These are phyloP conservation scores for Notospermus geniculatus DNA, from an alignment of 1,140 invertebrate genomes.

Conservation along the genomic window DNA sequence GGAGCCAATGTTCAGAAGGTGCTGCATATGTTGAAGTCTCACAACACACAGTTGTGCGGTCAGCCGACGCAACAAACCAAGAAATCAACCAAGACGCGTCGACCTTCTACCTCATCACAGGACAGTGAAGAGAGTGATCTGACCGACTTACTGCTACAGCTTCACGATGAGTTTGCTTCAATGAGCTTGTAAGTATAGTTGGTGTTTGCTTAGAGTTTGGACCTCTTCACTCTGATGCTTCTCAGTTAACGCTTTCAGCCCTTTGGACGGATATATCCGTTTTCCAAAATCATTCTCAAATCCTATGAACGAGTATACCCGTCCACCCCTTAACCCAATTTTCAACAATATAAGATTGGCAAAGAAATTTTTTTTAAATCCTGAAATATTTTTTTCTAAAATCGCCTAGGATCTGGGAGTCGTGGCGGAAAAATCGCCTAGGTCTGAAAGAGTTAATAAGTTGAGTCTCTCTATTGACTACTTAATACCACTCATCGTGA, in stretches of 20 bases:
- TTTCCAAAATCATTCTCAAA: too few species aligned
- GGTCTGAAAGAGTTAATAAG: neutral
- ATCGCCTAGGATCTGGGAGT: too few species aligned
- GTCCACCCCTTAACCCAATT: too few species aligned
- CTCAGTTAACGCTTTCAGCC: too few species aligned
- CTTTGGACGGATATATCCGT: too few species aligned
- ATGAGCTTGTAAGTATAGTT: constrained; percentile 45
- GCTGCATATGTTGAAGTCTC: constrained; percentile 50
- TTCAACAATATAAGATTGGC: neutral
- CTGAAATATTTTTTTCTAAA: too few species aligned
- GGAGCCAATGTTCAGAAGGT: constrained; percentile 55
- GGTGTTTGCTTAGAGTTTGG: neutral
- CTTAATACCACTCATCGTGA: neutral
- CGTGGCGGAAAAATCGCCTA: too few species aligned
- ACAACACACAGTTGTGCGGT: constrained; percentile 49
- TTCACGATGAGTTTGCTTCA: constrained; percentile 52
- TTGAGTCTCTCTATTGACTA: neutral
- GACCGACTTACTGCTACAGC: constrained; percentile 42
- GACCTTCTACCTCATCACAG: constrained; percentile 22
- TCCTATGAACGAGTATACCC: too few species aligned
- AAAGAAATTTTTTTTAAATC: neutral
- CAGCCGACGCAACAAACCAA: constrained; percentile 9
- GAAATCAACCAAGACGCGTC: constrained; percentile 11
- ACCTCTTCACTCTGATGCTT: too few species aligned
- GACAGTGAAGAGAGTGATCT: constrained; percentile 36